Conservation (phyloP, 2,113 vertebrate species). For the Neodontobutis hainanensis region DNA sequence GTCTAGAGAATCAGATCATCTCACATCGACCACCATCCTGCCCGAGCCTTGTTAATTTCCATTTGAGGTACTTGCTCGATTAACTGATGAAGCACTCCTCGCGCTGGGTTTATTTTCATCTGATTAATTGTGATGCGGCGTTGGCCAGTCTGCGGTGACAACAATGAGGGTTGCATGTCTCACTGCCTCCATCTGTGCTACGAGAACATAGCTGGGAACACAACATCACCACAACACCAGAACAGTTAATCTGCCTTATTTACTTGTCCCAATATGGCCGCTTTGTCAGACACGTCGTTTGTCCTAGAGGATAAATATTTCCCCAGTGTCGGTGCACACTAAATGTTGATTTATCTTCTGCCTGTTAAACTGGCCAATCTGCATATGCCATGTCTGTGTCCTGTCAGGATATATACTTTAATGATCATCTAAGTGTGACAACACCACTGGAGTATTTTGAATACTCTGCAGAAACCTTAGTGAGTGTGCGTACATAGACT, state of each 20-base stretch:
- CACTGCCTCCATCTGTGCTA: slow-evolving; percentile 75
- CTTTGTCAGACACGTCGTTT: slow-evolving; percentile 68
- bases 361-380: slow-evolving; percentile 71
- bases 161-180: slow-evolving; percentile 72
- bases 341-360: slow-evolving; percentile 76
- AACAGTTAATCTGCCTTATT: slow-evolving; percentile 77
- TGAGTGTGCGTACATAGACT: slow-evolving; percentile 11
- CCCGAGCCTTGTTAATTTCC: slow-evolving; percentile 8
- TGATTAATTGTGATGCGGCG: slow-evolving; percentile 60
- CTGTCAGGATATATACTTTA: slow-evolving; percentile 67
- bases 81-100: slow-evolving; percentile 41
- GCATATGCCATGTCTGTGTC: slow-evolving; percentile 70
- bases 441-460: slow-evolving; percentile 44
- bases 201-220: slow-evolving; percentile 69
- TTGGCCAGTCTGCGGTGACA: slow-evolving; percentile 56
- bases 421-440: slow-evolving; percentile 65
- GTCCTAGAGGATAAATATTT: slow-evolving; percentile 77
- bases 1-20: slow-evolving; percentile 14
- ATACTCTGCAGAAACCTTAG: slow-evolving; percentile 39
- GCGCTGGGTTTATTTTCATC: slow-evolving; percentile 58
- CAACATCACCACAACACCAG: slow-evolving; percentile 62
- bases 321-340: slow-evolving; percentile 56
- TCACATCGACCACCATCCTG: neutral
- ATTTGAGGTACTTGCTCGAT: slow-evolving; percentile 30
- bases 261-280: slow-evolving; percentile 73